These are phyloP conservation scores for Dromius quadrimaculatus DNA, from an alignment of 2,888 invertebrate genomes.

Conservation along the genomic window DNA sequence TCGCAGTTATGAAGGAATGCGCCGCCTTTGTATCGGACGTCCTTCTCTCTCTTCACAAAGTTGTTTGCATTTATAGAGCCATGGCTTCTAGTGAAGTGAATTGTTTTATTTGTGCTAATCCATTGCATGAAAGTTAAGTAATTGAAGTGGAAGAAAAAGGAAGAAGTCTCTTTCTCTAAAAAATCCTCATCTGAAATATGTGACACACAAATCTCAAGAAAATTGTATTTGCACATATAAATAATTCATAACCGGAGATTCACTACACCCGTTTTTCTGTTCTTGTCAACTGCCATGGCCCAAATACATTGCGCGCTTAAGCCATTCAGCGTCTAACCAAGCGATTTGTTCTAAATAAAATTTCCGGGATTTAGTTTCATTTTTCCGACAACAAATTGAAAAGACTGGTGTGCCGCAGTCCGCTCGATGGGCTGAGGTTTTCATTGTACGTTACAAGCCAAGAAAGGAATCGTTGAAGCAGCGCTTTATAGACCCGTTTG, in stretches of 20 bases:
- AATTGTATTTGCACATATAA: conserved; percentile 59
- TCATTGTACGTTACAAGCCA: conserved; percentile 12
- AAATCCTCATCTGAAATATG: conserved; percentile 35
- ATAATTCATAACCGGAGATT: conserved; percentile 59
- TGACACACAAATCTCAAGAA: conserved; percentile 59
- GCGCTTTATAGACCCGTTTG: conserved; percentile 27
- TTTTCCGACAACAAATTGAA: conserved; percentile 20
- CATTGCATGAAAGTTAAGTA: too few relatives aligned
- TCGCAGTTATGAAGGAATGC: too few relatives aligned
- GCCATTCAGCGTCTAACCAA: conserved; percentile 8
- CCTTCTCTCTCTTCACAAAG: too few relatives aligned
- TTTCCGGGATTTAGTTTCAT: conserved; percentile 42
- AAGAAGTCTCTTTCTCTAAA: too few relatives aligned
- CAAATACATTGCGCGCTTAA: conserved; percentile 1
- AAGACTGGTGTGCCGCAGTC: not conserved
- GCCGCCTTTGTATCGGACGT: too few relatives aligned
- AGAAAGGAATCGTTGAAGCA: conserved; percentile 10
- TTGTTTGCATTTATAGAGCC: too few relatives aligned
- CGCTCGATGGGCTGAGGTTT: conserved; percentile 16
- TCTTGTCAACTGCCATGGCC: conserved; percentile 7
- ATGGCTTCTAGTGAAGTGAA: too few relatives aligned
- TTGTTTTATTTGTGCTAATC: too few relatives aligned
- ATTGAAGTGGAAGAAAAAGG: too few relatives aligned
- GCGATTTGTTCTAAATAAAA: conserved; percentile 53
- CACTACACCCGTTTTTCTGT: not conserved